Base-by-base conservation (phyloP, 2,797 vertebrate species). In the Malurus leucopterus region DNA sequence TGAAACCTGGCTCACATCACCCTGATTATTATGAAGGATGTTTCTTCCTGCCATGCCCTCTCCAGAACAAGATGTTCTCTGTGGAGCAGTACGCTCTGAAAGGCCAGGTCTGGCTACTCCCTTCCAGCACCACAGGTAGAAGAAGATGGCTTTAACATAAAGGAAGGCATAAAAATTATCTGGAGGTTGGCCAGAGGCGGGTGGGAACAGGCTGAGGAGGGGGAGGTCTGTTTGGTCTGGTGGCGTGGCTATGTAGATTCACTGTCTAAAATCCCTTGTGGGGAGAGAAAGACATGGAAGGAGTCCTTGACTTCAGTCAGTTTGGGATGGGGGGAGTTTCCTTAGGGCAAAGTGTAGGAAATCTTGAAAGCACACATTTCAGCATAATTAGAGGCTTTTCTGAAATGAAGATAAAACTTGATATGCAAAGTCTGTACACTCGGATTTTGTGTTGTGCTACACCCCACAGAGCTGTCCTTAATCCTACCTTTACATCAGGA, bases 371-470 rank as follows among this genome's bases (percentile, higher is more conserved):
- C 34, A 59, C 58, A 61, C 22, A 50, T 84, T 89, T 90, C 78
- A 67, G 40, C 50, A 51, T 92, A 91, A 82, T 91, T 87, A 83
- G 53, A 95, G 49, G 53, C 53, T 83, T 85, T 88, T 91, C 59
- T 87, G 72, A 89, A 59, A 63, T 50, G 34, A 58, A 83, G 81
- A 73, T 76, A 65, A 34, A 84, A 62, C 55, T 80, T 75, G 47
- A 91, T 84, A 79, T 34, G 73, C 61, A 76, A 81, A 75, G 44
- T 57, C 27, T 72, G 24, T 75, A 27, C 57, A 20, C 30, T 84
- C 61, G 55, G 64, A 65, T 91, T 84, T 72, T 4, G 0, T 22
- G 29, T 69, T 91, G 73, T 2, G 0, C 34, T 92, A 38, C 53
- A 75, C 29, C n/a, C 63, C 55, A 36, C 69, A 47, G 84, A 80